Evolutionary conservation across 2,113 vertebrate genomes (phyloP).

Genomic region (Mustelus asterias): DNA sequence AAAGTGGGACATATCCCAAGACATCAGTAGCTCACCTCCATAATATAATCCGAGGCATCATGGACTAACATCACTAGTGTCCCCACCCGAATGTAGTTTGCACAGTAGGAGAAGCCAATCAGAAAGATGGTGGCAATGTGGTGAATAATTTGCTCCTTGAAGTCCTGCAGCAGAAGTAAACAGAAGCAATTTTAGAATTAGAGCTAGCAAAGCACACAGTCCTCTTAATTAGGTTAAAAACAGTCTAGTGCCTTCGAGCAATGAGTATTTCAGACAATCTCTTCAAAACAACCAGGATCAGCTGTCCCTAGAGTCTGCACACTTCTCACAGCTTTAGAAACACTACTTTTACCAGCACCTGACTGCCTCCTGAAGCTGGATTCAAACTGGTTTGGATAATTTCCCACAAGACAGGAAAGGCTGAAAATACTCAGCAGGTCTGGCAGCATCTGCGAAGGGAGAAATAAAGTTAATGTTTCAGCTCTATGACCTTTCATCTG

Average conservation of each 20-base stretch:
- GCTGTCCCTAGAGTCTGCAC: not conserved
- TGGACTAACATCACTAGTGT: constrained; percentile 80
- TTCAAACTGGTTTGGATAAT: not conserved
- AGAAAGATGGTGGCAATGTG: constrained; percentile 77
- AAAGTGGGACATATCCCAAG: constrained; percentile 11
- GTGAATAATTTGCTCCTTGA: constrained; percentile 81
- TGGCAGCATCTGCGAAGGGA: not conserved
- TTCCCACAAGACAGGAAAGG: not conserved
- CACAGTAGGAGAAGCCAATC: constrained; percentile 79
- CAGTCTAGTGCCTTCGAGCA: not conserved
- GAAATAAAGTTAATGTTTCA: too few relatives aligned
- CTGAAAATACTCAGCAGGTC: not conserved
- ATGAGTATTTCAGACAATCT: not conserved
- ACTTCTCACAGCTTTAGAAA: not conserved
- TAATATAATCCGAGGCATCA: constrained; percentile 71
- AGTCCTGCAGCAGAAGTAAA: constrained; percentile 63
- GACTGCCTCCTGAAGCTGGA: not conserved
- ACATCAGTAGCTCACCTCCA: constrained; percentile 67
- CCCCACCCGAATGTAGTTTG: constrained; percentile 79
- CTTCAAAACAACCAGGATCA: not conserved
- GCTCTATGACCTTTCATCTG: too few relatives aligned
- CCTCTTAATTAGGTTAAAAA: not conserved
- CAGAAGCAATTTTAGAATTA: not conserved
- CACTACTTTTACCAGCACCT: not conserved
- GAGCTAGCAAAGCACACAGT: too few relatives aligned